Evolutionary conservation across 1,140 invertebrate genomes (phyloP).

Genomic region (Hormaphis cornu): DNA sequence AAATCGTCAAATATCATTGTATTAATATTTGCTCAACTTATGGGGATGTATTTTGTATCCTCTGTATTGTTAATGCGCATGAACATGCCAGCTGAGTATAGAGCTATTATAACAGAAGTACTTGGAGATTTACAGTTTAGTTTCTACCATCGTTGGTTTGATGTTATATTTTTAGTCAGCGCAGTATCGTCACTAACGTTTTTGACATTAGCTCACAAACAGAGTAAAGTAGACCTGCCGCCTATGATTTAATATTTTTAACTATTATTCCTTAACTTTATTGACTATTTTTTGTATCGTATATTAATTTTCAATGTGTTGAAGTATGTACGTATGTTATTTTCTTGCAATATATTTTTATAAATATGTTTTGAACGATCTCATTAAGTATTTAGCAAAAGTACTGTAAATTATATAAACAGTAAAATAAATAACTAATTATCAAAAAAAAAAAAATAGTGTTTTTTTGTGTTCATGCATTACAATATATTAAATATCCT

Average conservation of each 20-base stretch:
- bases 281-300: neutral
- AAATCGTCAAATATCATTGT: constrained; percentile 99
- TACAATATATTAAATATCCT: too few species aligned
- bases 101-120: constrained; percentile 95
- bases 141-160: constrained; percentile 99
- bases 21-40: constrained; percentile 90
- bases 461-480: too few species aligned
- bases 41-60: constrained; percentile 99
- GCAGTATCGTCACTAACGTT: constrained; percentile 92
- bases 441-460: too few species aligned
- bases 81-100: constrained; percentile 98
- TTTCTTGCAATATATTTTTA: neutral
- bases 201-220: constrained; percentile 87
- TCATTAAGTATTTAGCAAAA: neutral
- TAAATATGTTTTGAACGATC: constrained; percentile 3
- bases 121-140: constrained; percentile 96
- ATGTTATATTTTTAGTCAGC: constrained; percentile 97
- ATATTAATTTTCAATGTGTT: neutral
- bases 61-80: constrained; percentile 95
- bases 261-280: neutral
- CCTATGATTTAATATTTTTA: constrained; percentile 1
- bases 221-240: constrained; percentile 8
- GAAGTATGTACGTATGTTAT: neutral
- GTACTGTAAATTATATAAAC: too few species aligned
- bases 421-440: too few species aligned